These are phyloP conservation scores for Scaptomyza flava DNA, from an alignment of 2,888 invertebrate species.

Conservation along the genomic window DNA sequence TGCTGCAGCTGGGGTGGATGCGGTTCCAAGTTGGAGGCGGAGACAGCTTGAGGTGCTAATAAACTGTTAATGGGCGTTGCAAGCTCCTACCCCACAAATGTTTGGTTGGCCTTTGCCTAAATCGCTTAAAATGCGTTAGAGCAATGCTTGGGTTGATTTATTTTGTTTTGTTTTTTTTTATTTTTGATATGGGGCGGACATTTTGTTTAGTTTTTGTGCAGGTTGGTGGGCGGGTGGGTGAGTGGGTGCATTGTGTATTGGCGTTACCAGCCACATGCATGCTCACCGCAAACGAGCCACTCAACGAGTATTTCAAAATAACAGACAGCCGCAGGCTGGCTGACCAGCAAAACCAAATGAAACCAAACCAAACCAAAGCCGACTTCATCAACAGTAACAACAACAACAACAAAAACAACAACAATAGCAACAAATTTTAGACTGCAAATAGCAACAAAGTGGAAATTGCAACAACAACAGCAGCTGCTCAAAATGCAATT, in stretches of 20 bases:
- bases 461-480: conserved; percentile 29
- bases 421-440: conserved; percentile 41
- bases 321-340: conserved; percentile 70
- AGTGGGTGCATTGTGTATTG: neutral
- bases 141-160: conserved; percentile 18
- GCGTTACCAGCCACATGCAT: conserved; percentile 60
- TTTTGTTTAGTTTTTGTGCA: conserved; percentile 11
- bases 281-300: conserved; percentile 76
- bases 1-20: neutral
- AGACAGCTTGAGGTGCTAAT: conserved; percentile 54
- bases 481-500: conserved; percentile 80
- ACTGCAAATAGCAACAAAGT: conserved; percentile 37
- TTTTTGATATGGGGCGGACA: neutral
- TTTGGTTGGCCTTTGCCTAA: conserved; percentile 11
- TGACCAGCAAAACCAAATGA: conserved; percentile 70
- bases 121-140: conserved; percentile 41
- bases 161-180: neutral
- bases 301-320: conserved; percentile 79
- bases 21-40: neutral
- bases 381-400: conserved; percentile 80
- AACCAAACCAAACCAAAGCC: conserved; percentile 74
- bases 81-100: neutral
- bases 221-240: conserved; percentile 21
- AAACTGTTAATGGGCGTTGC: conserved; percentile 58
- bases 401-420: conserved; percentile 52